Evolutionary conservation across 1,140 invertebrate species (phyloP), one percentile per base, ranked within the genome.

Genomic region (Bombus pascuorum): DNA sequence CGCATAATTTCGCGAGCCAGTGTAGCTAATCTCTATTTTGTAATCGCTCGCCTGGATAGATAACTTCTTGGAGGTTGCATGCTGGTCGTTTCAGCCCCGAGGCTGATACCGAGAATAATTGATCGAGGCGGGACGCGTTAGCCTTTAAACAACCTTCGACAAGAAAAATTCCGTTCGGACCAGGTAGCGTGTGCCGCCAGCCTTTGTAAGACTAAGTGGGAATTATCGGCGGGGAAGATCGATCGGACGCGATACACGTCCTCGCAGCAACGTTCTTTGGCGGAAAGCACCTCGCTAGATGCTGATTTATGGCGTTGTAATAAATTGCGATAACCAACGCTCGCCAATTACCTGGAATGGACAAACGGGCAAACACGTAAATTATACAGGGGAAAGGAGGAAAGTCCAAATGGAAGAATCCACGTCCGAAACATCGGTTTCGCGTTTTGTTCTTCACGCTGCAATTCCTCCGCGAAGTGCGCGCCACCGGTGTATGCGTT

Each of bases 171-270:
- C 10, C 75, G 8, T 42, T 62, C 37, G 53, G 5, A 39, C 47
- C 1, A 37, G 28, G 47, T 9, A 9, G 12, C 44, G 34, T n/a
- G 47, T 32, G 15, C 25, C 3, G n/a, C 37, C 28, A 3, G 1
- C 37, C 75, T 77, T 77, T 62, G 57, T 39, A 39, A 39, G 12
- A 37, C 32, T 22, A n/a, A 62, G 53, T 62, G 34, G 57, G 42
- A 77, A 77, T 77, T 77, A 62, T 77, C 53, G 57, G 25, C 5
- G 8, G 34, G 28, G 12, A 18, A 62, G 10, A 77, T 77, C 75
- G 75, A 77, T 77, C 47, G 34, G 25, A n/a, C 66, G 66, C 34
- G n/a, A 10, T 25, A 32, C 32, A 8, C 44, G 37, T 22, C 53
- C 53, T 77, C 34, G 53, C 15, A 22, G n/a, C 18, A 53, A 53